phyloP scores from a whole-genome alignment of 1,140 invertebrate genomes.

The Drosophila virilis region DNA sequence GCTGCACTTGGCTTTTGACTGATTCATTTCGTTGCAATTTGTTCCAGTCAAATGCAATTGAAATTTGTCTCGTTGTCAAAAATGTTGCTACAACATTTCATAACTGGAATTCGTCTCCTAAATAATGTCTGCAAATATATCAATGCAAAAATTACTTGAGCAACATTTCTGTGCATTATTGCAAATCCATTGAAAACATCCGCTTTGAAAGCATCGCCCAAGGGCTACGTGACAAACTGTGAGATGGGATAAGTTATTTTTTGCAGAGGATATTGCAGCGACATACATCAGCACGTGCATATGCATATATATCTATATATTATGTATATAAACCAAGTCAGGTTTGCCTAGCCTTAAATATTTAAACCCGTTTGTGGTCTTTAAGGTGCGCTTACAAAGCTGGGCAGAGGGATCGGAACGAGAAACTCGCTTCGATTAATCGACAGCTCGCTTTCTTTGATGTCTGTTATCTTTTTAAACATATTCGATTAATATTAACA shows the following conservation, averaged over 20 bases:
- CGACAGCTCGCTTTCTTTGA: too few species aligned
- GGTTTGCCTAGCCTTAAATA: not conserved
- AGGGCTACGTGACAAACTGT: conserved; percentile 26
- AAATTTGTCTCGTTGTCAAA: conserved; percentile 32
- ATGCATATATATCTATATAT: not conserved
- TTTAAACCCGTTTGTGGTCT: too few species aligned
- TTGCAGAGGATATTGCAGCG: not conserved
- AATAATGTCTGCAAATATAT: conserved; percentile 6
- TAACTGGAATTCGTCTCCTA: conserved; percentile 18
- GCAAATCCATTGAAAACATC: not conserved
- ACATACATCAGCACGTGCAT: not conserved
- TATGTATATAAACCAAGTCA: not conserved
- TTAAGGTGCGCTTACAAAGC: too few species aligned
- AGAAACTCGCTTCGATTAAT: too few species aligned
- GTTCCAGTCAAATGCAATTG: conserved; percentile 25
- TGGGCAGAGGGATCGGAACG: too few species aligned
- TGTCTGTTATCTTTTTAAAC: too few species aligned
- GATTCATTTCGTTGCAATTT: conserved; percentile 41
- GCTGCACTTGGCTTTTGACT: conserved; percentile 15
- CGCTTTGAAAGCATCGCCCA: not conserved
- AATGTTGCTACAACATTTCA: conserved; percentile 8
- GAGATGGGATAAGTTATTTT: conserved; percentile 17
- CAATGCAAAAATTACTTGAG: not conserved
- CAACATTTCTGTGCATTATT: not conserved
- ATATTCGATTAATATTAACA: too few species aligned